phyloP scores from a whole-genome alignment of 2,797 vertebrate genomes.

The Sebastiscus tertius region DNA sequence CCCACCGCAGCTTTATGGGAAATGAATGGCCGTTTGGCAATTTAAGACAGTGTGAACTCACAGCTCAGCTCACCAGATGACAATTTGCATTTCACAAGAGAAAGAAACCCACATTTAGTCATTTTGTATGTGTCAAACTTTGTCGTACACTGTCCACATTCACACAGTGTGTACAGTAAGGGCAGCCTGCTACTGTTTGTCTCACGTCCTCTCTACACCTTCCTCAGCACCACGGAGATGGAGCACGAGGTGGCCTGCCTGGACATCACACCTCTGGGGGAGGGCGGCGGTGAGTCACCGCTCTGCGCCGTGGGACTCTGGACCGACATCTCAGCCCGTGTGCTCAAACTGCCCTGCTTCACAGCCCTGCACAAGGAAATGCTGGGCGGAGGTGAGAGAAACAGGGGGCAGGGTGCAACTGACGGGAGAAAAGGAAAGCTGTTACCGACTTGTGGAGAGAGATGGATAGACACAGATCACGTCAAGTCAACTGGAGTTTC shows the following conservation, averaged over 20 bases:
- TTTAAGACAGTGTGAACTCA: not conserved
- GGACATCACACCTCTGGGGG: conserved; percentile 96
- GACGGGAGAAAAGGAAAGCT: not conserved
- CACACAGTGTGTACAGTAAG: not conserved
- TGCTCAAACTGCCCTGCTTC: conserved; percentile 94
- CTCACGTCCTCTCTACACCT: not conserved
- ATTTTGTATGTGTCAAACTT: not conserved
- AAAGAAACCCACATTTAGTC: not conserved
- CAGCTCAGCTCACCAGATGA: not conserved
- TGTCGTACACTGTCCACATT: not conserved
- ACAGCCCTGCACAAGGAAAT: conserved; percentile 97
- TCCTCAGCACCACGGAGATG: conserved; percentile 93
- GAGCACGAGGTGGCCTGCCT: conserved; percentile 98
- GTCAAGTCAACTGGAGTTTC: not conserved
- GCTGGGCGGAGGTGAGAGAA: conserved; percentile 94
- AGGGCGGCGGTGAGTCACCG: conserved; percentile 88
- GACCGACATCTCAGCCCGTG: conserved; percentile 97
- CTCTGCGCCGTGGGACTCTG: conserved; percentile 97
- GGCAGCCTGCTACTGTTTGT: not conserved
- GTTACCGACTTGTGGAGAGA: not conserved
- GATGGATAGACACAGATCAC: not conserved
- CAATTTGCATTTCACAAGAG: not conserved
- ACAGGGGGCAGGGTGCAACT: not conserved
- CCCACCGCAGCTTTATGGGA: not conserved
- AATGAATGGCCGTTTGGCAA: not conserved